Evolutionary conservation across 1,140 invertebrate species (phyloP).

Genomic region (Penaeus japonicus): DNA sequence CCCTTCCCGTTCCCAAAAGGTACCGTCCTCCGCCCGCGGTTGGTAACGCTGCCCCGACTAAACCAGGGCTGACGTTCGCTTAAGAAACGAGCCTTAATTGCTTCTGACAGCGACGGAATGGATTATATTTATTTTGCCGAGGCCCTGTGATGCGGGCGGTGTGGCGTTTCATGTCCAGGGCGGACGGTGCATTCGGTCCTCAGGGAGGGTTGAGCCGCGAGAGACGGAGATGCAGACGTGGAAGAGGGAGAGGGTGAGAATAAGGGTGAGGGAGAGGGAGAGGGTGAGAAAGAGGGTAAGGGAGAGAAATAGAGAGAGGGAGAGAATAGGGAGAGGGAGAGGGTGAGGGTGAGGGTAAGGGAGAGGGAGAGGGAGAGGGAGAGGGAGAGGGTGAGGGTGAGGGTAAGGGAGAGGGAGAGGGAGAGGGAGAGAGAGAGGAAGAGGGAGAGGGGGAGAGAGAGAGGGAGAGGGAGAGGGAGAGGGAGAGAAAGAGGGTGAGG

Average conservation of each 20-base stretch:
- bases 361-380: background rate
- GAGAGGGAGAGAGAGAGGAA: background rate
- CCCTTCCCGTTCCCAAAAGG: no score
- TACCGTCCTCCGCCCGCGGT: background rate
- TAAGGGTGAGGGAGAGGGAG: background rate
- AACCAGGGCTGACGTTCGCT: background rate
- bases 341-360: background rate
- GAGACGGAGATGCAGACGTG: background rate
- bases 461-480: background rate
- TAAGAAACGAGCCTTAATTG: slow-evolving; percentile 21
- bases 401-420: no score
- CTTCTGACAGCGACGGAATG: slow-evolving; percentile 10
- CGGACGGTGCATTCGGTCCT: background rate
- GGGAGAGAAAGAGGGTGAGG: no score
- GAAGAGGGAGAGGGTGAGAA: slow-evolving; percentile 8
- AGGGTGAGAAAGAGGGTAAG: background rate
- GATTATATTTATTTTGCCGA: slow-evolving; percentile 22
- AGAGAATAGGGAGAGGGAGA: background rate
- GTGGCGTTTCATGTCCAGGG: background rate
- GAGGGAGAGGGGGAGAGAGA: background rate
- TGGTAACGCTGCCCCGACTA: background rate
- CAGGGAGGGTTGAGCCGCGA: background rate
- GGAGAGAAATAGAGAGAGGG: background rate
- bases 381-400: background rate
- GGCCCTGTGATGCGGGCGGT: background rate